Conservation (phyloP, 2,113 vertebrate genomes). For the Alces alces region DNA sequence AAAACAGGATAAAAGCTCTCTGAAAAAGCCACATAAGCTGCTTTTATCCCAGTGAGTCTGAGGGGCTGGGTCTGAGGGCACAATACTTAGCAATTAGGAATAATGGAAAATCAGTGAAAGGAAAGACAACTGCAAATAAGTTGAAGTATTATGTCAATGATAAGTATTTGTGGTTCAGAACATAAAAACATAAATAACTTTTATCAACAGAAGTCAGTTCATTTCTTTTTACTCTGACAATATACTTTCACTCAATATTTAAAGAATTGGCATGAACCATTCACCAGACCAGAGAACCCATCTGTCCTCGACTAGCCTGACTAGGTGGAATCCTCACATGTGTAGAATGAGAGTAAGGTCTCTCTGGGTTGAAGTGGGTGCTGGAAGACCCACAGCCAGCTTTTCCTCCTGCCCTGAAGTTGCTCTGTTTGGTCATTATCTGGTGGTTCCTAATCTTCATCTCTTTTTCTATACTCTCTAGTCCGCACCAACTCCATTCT, state of each 20-base stretch:
- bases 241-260: not conserved
- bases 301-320: not conserved
- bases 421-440: not conserved
- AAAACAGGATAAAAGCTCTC: not conserved
- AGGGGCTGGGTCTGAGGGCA: not conserved
- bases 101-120: not conserved
- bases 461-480: not conserved
- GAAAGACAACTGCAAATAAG: not conserved
- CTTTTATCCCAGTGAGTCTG: not conserved
- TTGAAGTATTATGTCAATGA: not conserved
- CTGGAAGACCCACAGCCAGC: not conserved
- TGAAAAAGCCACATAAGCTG: not conserved
- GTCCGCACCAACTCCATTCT: not conserved
- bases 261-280: not conserved
- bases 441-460: not conserved
- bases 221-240: not conserved
- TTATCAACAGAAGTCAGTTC: not conserved
- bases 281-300: not conserved
- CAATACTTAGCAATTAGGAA: not conserved
- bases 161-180: not conserved
- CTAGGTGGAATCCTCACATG: not conserved
- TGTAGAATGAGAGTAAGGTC: no score
- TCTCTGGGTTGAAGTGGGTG: not conserved
- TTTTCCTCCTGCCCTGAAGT: not conserved
- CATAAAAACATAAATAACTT: not conserved